Evolutionary conservation across 2,113 vertebrate species (phyloP), one percentile per base, ranked within the genome.

Genomic region (Connochaetes taurinus): DNA sequence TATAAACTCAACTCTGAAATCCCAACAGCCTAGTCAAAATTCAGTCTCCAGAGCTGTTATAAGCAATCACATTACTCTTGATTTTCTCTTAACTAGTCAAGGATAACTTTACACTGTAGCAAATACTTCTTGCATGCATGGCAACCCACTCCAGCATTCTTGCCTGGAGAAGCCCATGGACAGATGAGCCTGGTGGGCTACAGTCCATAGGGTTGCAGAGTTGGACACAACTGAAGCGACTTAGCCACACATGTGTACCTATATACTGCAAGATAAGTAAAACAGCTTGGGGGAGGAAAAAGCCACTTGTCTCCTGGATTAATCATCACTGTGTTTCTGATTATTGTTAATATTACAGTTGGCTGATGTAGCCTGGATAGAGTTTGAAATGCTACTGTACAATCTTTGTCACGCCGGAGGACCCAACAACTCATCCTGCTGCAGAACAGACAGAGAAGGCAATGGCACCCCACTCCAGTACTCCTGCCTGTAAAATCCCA

Each of bases 311-410:
- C 95, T 76, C 40, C 53, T 76, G 29, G 27, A 50, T 15, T 64
- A 84, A 83, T 78, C 83, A 74, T 91, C 23, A 82, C 67, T 94
- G 95, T 58, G 50, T 84, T 95, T 94, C n/a, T 96, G 76, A 96
- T 71, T 14, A 67, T 33, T 84, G 6, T 86, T 91, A 71, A 50
- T 27, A 52, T 64, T 92, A 87, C 3, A 87, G 13, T 36, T 84
- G 62, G 43, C 71, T 90, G 15, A 67, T 74, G 17, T 58, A 43
- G 45, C 19, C 45, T 81, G 33, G 87, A 80, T 58, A 60, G 53
- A 89, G 43, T 95, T 94, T 96, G 60, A 93, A 94, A 76, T 94
- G 45, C 55, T 95, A 33, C 50, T 83, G 5, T 16, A 78, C 19
- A 71, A 50, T 17, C 64, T 87, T 15, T 58, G 88, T 90, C 84